Evolutionary conservation across 2,113 vertebrate species (phyloP).

Genomic region (Apteryx owenii): DNA sequence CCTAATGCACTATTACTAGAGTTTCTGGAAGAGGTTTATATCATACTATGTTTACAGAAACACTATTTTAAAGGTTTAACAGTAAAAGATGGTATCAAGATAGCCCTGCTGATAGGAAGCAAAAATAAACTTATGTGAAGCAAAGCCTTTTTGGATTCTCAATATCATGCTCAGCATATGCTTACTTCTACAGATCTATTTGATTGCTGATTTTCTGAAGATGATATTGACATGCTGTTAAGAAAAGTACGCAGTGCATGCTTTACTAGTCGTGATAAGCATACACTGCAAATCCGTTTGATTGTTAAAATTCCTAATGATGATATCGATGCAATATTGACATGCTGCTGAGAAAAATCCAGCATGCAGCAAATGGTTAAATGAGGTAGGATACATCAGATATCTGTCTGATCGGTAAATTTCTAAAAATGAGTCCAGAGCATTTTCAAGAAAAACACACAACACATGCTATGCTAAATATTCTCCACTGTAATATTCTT

Average conservation of each 20-base stretch:
- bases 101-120: not conserved
- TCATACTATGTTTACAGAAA: not conserved
- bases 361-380: not conserved
- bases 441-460: not conserved
- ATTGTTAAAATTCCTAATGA: conserved; percentile 61
- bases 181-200: not conserved
- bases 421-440: not conserved
- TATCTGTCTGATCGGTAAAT: not conserved
- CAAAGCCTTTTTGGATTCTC: not conserved
- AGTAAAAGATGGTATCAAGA: not conserved
- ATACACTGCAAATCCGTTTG: conserved; percentile 6
- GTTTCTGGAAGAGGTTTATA: not conserved
- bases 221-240: conserved; percentile 18
- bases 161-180: conserved; percentile 33
- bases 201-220: conserved; percentile 40
- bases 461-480: not conserved
- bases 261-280: conserved; percentile 33
- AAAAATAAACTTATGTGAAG: not conserved
- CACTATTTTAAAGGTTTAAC: not conserved
- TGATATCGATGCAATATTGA: conserved; percentile 29
- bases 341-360: conserved; percentile 15
- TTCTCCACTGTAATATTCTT: not conserved
- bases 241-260: conserved; percentile 43
- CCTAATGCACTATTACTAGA: not conserved
- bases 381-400: not conserved